A percentile compares a stretch with the other conserved stretches of the same genome.
Conservation (phyloP, 2,797 vertebrate species). For the Melanogrammus aeglefinus region DNA sequence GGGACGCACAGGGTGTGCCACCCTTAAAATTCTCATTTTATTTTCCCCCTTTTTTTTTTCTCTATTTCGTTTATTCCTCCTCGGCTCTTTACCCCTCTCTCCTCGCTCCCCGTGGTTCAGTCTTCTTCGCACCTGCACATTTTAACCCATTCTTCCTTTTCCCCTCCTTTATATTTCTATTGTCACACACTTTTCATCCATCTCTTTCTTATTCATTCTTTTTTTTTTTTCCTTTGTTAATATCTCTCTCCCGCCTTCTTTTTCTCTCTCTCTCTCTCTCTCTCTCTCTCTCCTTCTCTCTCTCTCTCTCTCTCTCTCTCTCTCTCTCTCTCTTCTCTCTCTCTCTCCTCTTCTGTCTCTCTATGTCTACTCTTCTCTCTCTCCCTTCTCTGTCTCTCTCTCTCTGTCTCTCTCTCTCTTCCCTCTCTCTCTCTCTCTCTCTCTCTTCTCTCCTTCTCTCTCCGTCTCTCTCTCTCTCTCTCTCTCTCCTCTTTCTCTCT, state of each 20-base stretch:
- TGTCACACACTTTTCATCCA: not conserved
- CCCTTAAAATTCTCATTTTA: not conserved
- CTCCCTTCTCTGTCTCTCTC: too few relatives aligned
- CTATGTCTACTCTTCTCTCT: too few relatives aligned
- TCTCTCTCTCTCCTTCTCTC: too few relatives aligned
- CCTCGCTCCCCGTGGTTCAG: not conserved
- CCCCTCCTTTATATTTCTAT: constrained; percentile 18
- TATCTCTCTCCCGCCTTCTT: too few relatives aligned
- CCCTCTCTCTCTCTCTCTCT: not conserved
- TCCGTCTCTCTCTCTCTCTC: too few relatives aligned
- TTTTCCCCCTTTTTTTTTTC: not conserved
- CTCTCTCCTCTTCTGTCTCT: too few relatives aligned
- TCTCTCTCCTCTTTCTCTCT: too few relatives aligned
- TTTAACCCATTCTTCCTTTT: not conserved
- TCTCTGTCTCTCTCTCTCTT: not conserved
- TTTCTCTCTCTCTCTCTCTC: too few relatives aligned
- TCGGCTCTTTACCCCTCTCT: not conserved
- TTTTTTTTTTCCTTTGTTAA: too few relatives aligned
- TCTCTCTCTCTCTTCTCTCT: not conserved
- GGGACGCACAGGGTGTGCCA: not conserved
- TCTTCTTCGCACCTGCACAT: not conserved
- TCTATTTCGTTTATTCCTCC: not conserved
- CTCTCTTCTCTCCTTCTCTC: too few relatives aligned
- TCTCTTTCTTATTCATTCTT: too few relatives aligned
- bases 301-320: too few relatives aligned